Evolutionary conservation across 2,888 invertebrate genomes (phyloP).

Genomic region (Nomada lathburiana): DNA sequence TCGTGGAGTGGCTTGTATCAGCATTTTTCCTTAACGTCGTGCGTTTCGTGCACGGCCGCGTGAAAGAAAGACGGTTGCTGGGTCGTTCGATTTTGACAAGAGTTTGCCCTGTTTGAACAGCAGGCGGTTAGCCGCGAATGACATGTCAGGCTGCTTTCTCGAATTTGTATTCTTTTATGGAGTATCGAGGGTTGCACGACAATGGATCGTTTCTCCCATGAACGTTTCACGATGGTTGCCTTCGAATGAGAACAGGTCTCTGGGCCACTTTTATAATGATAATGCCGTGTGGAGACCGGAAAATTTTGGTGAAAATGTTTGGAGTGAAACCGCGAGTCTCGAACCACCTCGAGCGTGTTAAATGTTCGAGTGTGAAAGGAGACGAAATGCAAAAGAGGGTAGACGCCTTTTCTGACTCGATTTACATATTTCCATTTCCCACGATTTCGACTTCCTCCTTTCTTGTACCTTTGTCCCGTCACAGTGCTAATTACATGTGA

Average conservation of each 20-base stretch:
- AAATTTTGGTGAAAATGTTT: slow-evolving; percentile 42
- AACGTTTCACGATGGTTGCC: background rate
- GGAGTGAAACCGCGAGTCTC: slow-evolving; percentile 36
- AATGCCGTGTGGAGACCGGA: slow-evolving; percentile 39
- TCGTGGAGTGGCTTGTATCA: too few species aligned
- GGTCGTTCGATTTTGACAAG: slow-evolving; percentile 34
- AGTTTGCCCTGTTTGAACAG: slow-evolving; percentile 71
- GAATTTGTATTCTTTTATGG: slow-evolving; percentile 70
- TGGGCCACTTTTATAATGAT: slow-evolving; percentile 66
- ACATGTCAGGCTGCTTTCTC: slow-evolving; percentile 66
- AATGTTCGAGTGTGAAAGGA: slow-evolving; percentile 25
- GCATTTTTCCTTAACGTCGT: too few species aligned
- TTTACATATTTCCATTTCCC: slow-evolving; percentile 7
- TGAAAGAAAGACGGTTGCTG: background rate
- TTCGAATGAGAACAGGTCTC: slow-evolving; percentile 45
- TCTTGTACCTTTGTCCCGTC: background rate
- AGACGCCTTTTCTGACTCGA: background rate
- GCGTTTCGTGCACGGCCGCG: too few species aligned
- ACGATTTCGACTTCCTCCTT: slow-evolving; percentile 21
- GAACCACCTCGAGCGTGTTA: slow-evolving; percentile 32
- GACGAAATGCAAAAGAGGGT: background rate
- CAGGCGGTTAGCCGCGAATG: slow-evolving; percentile 67
- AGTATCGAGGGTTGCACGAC: slow-evolving; percentile 31
- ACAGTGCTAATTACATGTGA: background rate
- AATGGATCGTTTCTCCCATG: slow-evolving; percentile 22